Base-by-base conservation (phyloP, 2,888 invertebrate species). In the Polylopha cassiicola region DNA sequence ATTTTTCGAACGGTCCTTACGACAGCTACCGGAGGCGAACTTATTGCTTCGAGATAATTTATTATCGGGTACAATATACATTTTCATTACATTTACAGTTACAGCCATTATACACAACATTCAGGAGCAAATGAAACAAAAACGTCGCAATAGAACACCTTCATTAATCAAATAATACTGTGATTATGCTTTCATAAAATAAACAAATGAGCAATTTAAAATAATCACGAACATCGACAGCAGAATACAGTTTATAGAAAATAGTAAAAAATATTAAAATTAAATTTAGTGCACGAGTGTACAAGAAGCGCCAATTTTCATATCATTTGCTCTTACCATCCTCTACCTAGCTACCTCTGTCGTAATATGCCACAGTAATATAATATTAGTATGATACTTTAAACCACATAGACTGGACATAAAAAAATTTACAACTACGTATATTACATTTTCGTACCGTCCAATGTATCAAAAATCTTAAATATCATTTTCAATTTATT, bases 391-490 rank as follows among this genome's bases (percentile, higher is more conserved):
- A n/a, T n/a, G n/a, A n/a, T n/a, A n/a, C n/a, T n/a, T n/a, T n/a
- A n/a, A n/a, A 21, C 21, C 21, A 9, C 21, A 21, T 8, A 58
- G 61, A 65, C 52, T 62, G 62, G 66, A 73, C 68, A 58, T 57
- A 44, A 51, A n/a, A n/a, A n/a, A 51, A 53, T 57, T 54, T 48
- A 36, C 24, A 36, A 20, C 20, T 53, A 50, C 46, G 50, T 65
- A 67, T 59, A 52, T 59, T 57, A 61, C 48, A 55, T 45, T 46
- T 51, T 48, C 53, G 21, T 31, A 37, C 50, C 58, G 60, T 64
- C 62, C 61, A 63, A 66, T 48, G 75, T 78, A 78, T 76, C 73
- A 77, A 77, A 78, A 75, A 61, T 65, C 65, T 65, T 72, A 33
- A 16, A 10, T 34, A 29, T 39, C 23, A 43, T 46, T 44, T 39